Evolutionary conservation across 2,797 vertebrate genomes (phyloP).

Genomic region (Lagorchestes hirsutus): DNA sequence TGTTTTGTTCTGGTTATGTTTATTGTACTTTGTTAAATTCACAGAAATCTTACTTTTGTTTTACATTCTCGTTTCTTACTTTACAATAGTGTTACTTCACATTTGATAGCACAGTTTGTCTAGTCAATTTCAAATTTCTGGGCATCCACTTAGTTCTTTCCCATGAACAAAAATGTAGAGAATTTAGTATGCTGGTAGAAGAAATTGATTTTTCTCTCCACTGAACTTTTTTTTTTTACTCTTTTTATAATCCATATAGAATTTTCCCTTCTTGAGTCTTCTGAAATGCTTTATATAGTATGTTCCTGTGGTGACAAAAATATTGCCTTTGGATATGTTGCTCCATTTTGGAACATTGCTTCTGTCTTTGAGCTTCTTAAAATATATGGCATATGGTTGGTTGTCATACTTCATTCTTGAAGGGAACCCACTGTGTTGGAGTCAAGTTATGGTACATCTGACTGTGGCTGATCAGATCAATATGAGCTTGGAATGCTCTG

Average conservation of each 20-base stretch:
- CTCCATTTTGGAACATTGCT: background rate
- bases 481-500: background rate
- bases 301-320: background rate
- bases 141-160: background rate
- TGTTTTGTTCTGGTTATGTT: background rate
- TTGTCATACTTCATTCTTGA: background rate
- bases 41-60: background rate
- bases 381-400: background rate
- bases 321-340: background rate
- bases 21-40: background rate
- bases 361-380: background rate
- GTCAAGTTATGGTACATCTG: background rate
- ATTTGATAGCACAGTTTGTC: background rate
- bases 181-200: constrained; percentile 61
- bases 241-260: constrained; percentile 25
- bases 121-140: background rate
- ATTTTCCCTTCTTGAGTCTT: constrained; percentile 30
- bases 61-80: background rate
- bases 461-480: background rate
- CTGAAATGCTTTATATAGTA: constrained; percentile 36
- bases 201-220: constrained; percentile 46
- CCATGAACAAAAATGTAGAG: background rate
- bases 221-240: constrained; percentile 27
- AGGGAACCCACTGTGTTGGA: background rate
- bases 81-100: background rate